Evolutionary conservation across 2,113 vertebrate species (phyloP).

Genomic region (Aythya baeri): DNA sequence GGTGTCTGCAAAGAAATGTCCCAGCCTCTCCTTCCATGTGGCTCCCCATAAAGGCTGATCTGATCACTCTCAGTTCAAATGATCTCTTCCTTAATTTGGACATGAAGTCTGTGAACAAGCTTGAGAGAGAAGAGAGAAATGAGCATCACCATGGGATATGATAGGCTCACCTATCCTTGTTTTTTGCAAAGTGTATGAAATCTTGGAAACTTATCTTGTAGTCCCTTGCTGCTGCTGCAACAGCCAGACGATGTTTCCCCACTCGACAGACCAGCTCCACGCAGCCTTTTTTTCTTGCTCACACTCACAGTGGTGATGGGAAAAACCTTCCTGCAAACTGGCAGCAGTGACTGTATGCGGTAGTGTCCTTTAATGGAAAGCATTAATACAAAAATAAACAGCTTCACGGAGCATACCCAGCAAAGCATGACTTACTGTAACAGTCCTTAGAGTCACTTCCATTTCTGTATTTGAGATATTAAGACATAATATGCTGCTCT

Average conservation of each 20-base stretch:
- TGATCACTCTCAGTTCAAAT: background rate
- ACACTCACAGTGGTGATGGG: background rate
- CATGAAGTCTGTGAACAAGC: background rate
- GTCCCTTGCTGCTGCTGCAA: background rate
- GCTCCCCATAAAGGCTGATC: background rate
- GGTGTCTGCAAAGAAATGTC: background rate
- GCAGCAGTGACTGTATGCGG: background rate
- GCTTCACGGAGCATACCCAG: background rate
- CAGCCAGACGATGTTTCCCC: background rate
- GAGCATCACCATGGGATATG: background rate
- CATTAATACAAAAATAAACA: conserved; percentile 1
- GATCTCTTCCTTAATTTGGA: background rate
- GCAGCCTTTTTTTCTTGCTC: background rate
- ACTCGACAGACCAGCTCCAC: background rate
- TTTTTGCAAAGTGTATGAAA: background rate
- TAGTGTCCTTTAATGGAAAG: background rate
- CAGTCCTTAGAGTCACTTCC: background rate
- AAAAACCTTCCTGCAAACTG: background rate
- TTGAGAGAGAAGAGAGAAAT: background rate
- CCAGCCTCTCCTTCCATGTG: background rate
- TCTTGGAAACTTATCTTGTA: background rate
- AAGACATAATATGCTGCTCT: background rate
- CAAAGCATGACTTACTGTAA: background rate
- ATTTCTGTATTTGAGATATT: background rate
- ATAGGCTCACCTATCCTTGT: background rate